A percentile compares a stretch with the other conserved stretches of the same genome.
phyloP scores from a whole-genome alignment of 2,888 invertebrate genomes.

The Cryptus viduatorius region DNA sequence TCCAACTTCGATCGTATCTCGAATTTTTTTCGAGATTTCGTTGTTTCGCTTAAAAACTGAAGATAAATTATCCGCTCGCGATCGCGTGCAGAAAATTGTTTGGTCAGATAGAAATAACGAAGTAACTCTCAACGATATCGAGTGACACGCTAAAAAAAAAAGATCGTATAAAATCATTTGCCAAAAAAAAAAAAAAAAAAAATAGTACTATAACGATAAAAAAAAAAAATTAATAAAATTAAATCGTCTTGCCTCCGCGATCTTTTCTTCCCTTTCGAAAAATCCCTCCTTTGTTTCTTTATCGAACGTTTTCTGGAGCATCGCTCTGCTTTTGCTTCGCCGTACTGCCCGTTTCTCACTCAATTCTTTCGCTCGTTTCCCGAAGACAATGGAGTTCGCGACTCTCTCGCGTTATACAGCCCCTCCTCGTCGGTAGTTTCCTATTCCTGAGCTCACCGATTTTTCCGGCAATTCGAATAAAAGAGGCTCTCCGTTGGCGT shows the following conservation, averaged over 20 bases:
- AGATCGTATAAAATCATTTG: background rate
- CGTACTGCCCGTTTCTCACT: constrained; percentile 5
- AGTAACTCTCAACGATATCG: constrained; percentile 1
- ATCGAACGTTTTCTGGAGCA: constrained; percentile 16
- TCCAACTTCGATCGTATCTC: too few relatives aligned
- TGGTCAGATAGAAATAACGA: background rate
- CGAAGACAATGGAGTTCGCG: constrained; percentile 49
- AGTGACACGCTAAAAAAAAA: background rate
- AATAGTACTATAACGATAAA: background rate
- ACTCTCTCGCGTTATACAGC: constrained; percentile 10
- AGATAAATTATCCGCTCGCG: too few relatives aligned
- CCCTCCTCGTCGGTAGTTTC: background rate
- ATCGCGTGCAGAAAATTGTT: too few relatives aligned
- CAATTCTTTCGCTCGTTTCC: constrained; percentile 14
- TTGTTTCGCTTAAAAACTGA: too few relatives aligned
- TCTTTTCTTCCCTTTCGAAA: background rate
- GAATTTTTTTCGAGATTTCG: too few relatives aligned
- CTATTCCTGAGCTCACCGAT: constrained; percentile 19
- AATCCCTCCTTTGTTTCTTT: background rate
- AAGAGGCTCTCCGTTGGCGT: constrained; percentile 24
- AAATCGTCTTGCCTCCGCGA: background rate
- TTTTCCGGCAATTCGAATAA: constrained; percentile 57
- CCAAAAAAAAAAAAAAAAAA: background rate
- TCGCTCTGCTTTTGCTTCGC: background rate
- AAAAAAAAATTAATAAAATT: background rate